Conservation (phyloP, 2,888 invertebrate genomes). For the Drosophila anomelani region DNA sequence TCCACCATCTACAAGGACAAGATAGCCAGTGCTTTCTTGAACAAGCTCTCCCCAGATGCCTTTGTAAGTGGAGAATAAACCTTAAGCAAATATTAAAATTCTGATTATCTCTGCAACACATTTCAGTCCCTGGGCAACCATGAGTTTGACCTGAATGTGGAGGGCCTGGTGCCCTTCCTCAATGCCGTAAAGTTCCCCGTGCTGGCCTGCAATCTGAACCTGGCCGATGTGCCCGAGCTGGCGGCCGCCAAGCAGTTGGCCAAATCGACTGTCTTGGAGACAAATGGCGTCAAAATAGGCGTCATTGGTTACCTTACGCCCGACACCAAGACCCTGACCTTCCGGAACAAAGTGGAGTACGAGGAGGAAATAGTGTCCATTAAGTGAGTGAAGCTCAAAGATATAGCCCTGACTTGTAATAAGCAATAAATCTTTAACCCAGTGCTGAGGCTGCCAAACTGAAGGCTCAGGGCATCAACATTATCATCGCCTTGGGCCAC, state of each 20-base stretch:
- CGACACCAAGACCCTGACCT: conserved; percentile 89
- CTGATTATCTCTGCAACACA: not conserved
- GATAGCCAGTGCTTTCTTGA: conserved; percentile 91
- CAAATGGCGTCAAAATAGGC: conserved; percentile 89
- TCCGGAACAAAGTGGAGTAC: conserved; percentile 86
- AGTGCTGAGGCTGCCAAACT: conserved; percentile 88
- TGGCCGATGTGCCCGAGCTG: conserved; percentile 88
- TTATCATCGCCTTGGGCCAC: conserved; percentile 95
- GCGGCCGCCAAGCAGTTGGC: conserved; percentile 84
- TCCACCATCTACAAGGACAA: conserved; percentile 93
- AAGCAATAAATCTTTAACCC: not conserved
- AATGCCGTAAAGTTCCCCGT: conserved; percentile 89
- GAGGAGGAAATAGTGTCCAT: conserved; percentile 90
- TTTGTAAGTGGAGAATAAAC: conserved; percentile 87
- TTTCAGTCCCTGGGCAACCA: conserved; percentile 94
- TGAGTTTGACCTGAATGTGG: conserved; percentile 94
- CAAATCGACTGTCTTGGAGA: conserved; percentile 88
- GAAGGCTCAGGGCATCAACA: conserved; percentile 89
- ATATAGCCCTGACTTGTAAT: too few relatives aligned
- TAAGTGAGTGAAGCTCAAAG: conserved; percentile 79
- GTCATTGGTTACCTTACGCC: conserved; percentile 95
- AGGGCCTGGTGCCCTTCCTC: conserved; percentile 91
- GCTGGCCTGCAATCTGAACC: conserved; percentile 91
- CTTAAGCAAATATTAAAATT: not conserved
- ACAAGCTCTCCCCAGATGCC: conserved; percentile 92